A percentile compares a stretch with the other conserved stretches of the same genome.
Conservation (phyloP, 37 sponge, comb jelly and placozoan species). For the Tethya wilhelma region DNA sequence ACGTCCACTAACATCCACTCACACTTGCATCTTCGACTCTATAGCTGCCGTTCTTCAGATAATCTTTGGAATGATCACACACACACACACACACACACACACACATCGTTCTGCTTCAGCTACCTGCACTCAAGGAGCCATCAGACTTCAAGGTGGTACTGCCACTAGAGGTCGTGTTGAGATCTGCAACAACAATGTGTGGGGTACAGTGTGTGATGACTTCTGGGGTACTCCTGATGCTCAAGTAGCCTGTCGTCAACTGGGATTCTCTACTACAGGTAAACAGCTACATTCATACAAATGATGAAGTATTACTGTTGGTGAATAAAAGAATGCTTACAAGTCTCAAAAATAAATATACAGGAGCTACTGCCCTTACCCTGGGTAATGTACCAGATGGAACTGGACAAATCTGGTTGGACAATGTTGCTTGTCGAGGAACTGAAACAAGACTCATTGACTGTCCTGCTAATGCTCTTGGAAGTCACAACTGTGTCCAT, state of each 20-base stretch:
- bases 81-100: too few species aligned
- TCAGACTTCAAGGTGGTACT: constrained; percentile 26
- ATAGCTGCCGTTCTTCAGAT: too few species aligned
- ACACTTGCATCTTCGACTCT: too few species aligned
- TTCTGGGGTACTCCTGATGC: constrained; percentile 35
- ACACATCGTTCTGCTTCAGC: too few species aligned
- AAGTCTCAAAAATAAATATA: too few species aligned
- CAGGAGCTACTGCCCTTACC: background rate
- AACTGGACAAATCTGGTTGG: constrained; percentile 8
- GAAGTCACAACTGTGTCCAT: constrained; percentile 1
- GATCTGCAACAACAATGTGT: constrained; percentile 42
- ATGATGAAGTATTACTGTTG: too few species aligned
- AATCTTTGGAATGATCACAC: too few species aligned
- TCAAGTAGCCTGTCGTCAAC: constrained; percentile 44
- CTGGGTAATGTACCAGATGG: constrained; percentile 2
- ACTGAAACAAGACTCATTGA: constrained; percentile 9
- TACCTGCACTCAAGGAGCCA: constrained; percentile 19
- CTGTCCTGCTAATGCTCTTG: constrained; percentile 6
- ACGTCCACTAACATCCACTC: too few species aligned
- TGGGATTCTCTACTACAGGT: constrained; percentile 10
- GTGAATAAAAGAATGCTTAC: too few species aligned
- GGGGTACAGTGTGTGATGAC: constrained; percentile 71
- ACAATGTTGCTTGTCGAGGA: constrained; percentile 6
- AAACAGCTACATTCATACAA: too few species aligned
- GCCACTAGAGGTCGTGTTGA: constrained; percentile 44